These are phyloP conservation scores for Fistularia tabacaria DNA, from an alignment of 2,797 vertebrate species.

Conservation along the genomic window DNA sequence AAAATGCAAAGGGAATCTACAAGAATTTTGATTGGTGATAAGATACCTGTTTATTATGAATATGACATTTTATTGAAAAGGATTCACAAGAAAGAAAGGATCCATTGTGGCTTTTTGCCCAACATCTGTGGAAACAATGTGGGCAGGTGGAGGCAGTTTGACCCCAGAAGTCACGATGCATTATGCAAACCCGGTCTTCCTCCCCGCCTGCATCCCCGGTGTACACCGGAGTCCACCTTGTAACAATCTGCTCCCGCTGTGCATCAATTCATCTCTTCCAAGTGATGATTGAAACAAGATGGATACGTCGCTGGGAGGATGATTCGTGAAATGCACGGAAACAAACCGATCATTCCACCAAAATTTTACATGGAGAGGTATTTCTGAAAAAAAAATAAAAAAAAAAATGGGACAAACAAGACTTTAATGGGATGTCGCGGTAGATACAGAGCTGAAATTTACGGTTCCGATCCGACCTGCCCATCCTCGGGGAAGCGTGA, in stretches of 20 bases:
- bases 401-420: constrained; percentile 24
- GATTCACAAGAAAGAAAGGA: constrained; percentile 3
- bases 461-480: constrained; percentile 24
- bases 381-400: constrained; percentile 5
- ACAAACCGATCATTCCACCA: constrained; percentile 39
- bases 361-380: constrained; percentile 34
- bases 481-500: constrained; percentile 50
- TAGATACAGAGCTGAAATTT: constrained; percentile 54
- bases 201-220: constrained; percentile 23
- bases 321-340: constrained; percentile 51
- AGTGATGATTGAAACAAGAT: constrained; percentile 52
- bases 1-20: too few species aligned
- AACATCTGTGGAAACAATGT: constrained; percentile 5
- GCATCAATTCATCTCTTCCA: constrained; percentile 36
- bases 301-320: constrained; percentile 19
- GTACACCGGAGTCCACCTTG: constrained; percentile 45
- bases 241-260: constrained; percentile 48
- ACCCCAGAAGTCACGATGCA: constrained; percentile 36
- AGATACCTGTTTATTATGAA: too few species aligned
- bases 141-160: constrained; percentile 42
- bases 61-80: neutral
- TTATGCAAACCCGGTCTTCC: constrained; percentile 32
- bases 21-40: too few species aligned
- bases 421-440: constrained; percentile 60
- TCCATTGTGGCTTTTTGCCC: constrained; percentile 8